Conservation (phyloP, 2,888 invertebrate species). For the Phyllotreta striolata region DNA sequence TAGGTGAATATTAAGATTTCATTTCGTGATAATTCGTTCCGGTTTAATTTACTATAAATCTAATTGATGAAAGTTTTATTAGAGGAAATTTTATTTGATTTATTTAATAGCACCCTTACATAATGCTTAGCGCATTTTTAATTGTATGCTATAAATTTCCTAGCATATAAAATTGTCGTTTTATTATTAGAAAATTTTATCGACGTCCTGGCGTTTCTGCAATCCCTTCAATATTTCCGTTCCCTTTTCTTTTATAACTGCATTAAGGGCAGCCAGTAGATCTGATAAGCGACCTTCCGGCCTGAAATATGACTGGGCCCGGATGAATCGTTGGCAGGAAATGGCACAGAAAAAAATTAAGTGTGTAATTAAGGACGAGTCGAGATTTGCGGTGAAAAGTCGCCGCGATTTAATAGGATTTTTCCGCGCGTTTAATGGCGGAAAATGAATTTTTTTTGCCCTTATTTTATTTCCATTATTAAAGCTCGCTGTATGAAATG, state of each 20-base stretch:
- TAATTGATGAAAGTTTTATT: too few relatives aligned
- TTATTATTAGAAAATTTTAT: too few relatives aligned
- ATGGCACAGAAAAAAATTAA: conserved; percentile 10
- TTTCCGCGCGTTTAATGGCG: conserved; percentile 2
- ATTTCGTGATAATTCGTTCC: too few relatives aligned
- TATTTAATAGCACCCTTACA: too few relatives aligned
- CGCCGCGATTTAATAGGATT: conserved; percentile 3
- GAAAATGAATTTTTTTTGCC: not conserved
- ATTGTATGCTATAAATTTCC: too few relatives aligned
- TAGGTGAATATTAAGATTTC: too few relatives aligned
- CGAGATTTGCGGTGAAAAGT: conserved; percentile 14
- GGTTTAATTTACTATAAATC: too few relatives aligned
- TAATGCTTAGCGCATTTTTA: too few relatives aligned
- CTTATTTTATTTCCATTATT: not conserved
- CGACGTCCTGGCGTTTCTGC: not conserved
- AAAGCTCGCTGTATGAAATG: too few relatives aligned
- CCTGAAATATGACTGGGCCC: conserved; percentile 14
- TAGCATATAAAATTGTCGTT: too few relatives aligned
- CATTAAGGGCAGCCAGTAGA: conserved; percentile 15
- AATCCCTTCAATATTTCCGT: conserved; percentile 12
- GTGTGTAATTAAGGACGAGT: conserved; percentile 15
- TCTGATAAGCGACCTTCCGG: conserved; percentile 17
- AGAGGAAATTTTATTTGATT: too few relatives aligned
- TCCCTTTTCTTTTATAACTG: conserved; percentile 16
- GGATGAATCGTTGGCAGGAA: conserved; percentile 12